Evolutionary conservation across 2,113 vertebrate genomes (phyloP).

Genomic region (Callionymus lyra): DNA sequence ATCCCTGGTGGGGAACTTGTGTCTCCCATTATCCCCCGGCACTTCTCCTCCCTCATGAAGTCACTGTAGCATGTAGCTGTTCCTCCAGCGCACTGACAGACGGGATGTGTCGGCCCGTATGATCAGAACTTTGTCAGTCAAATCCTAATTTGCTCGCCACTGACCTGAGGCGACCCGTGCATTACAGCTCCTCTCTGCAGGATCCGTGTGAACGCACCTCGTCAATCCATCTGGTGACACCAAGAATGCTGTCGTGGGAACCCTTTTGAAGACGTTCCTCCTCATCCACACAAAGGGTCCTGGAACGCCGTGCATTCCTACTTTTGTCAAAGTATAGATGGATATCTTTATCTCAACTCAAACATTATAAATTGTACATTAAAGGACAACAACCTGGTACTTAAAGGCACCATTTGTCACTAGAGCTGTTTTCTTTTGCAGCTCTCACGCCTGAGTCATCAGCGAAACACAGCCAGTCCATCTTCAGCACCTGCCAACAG

Average conservation of each 20-base stretch:
- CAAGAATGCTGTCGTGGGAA: slow-evolving; percentile 12
- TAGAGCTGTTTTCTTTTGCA: no score
- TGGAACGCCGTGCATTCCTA: no score
- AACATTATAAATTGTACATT: no score
- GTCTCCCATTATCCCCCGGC: slow-evolving; percentile 5
- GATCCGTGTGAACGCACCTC: slow-evolving; percentile 38
- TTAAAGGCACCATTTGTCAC: no score
- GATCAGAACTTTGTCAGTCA: slow-evolving; percentile 28
- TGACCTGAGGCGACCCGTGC: slow-evolving; percentile 49
- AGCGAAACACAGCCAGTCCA: no score
- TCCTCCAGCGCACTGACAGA: slow-evolving; percentile 48
- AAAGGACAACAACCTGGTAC: no score
- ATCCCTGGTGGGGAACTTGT: slow-evolving; percentile 3
- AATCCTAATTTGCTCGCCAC: slow-evolving; percentile 40
- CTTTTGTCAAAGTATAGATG: no score
- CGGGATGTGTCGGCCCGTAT: slow-evolving; percentile 53
- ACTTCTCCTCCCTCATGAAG: slow-evolving; percentile 21
- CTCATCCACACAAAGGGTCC: no score
- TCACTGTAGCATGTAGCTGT: slow-evolving; percentile 2
- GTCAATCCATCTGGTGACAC: slow-evolving; percentile 25
- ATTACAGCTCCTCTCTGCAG: slow-evolving; percentile 22
- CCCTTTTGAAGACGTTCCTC: not conserved
- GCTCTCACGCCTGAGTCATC: no score
- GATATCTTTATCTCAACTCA: no score
- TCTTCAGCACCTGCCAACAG: no score